Evolutionary conservation across 2,888 invertebrate genomes (phyloP).

Genomic region (Thalpophila matura): DNA sequence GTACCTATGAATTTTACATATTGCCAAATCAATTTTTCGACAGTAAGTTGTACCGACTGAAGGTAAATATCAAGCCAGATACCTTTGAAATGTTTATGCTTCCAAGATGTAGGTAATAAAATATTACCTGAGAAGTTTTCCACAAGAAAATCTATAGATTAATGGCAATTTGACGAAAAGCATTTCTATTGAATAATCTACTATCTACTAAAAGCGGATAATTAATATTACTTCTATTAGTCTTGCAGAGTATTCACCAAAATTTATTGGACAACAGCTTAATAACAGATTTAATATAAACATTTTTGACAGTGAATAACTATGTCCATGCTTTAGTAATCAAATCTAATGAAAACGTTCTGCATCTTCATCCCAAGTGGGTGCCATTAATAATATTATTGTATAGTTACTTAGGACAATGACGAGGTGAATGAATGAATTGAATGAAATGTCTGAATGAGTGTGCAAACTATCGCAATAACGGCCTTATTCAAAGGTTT

Average conservation of each 20-base stretch:
- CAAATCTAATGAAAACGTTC: conserved; percentile 41
- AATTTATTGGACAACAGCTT: conserved; percentile 42
- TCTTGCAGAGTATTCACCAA: conserved; percentile 29
- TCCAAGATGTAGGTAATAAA: conserved; percentile 1
- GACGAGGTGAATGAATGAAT: conserved; percentile 38
- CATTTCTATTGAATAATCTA: too few relatives aligned
- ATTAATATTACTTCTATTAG: conserved; percentile 41
- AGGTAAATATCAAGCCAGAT: conserved; percentile 24
- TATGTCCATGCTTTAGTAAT: conserved; percentile 36
- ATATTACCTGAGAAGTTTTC: neutral
- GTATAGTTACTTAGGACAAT: conserved; percentile 35
- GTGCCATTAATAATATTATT: conserved; percentile 52
- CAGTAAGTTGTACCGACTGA: conserved; percentile 21
- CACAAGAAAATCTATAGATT: neutral
- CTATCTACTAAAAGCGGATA: conserved; percentile 11
- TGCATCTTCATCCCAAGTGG: conserved; percentile 30
- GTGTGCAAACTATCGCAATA: conserved; percentile 58
- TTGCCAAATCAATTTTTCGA: conserved; percentile 47
- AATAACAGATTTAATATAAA: conserved; percentile 43
- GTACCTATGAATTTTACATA: conserved; percentile 61
- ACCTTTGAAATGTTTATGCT: conserved; percentile 26
- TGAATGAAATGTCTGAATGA: conserved; percentile 57
- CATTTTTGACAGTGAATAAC: conserved; percentile 53
- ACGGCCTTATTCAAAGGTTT: conserved; percentile 59
- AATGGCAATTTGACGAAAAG: too few relatives aligned